Evolutionary conservation across 2,888 invertebrate genomes (phyloP).

Genomic region (Parnassius apollo): DNA sequence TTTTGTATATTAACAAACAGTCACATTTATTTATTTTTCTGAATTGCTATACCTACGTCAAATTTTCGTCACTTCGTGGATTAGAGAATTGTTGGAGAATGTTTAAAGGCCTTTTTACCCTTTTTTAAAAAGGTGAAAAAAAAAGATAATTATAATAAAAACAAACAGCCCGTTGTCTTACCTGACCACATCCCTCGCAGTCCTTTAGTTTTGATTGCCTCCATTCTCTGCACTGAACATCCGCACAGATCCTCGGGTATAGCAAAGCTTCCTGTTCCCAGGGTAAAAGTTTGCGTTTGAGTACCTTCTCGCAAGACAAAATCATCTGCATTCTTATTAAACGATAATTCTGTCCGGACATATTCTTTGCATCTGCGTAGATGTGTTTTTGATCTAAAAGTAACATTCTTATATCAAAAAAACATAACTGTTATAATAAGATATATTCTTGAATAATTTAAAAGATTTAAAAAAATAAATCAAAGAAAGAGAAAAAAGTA

Average conservation of each 20-base stretch:
- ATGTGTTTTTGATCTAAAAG: conserved; percentile 76
- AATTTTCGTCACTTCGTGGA: no score
- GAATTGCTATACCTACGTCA: no score
- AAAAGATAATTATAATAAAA: no score
- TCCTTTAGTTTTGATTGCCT: conserved; percentile 67
- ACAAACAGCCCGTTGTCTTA: conserved; percentile 32
- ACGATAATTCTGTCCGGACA: conserved; percentile 82
- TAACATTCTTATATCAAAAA: conserved; percentile 1
- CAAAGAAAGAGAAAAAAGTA: not conserved
- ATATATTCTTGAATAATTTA: not conserved
- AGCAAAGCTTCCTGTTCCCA: conserved; percentile 86
- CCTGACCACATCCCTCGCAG: conserved; percentile 82
- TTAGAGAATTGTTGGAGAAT: no score
- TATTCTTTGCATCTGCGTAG: conserved; percentile 68
- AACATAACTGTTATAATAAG: not conserved
- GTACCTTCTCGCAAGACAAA: conserved; percentile 78
- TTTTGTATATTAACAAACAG: no score
- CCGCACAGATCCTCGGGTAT: conserved; percentile 83
- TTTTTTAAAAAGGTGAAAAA: no score
- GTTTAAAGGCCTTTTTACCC: no score
- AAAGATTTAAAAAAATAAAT: not conserved
- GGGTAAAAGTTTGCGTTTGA: conserved; percentile 80
- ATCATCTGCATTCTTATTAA: conserved; percentile 83
- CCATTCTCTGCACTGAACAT: conserved; percentile 80
- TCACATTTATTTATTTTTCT: no score